Base-by-base conservation (phyloP, 2,888 invertebrate species). In the Rosalia funebris region DNA sequence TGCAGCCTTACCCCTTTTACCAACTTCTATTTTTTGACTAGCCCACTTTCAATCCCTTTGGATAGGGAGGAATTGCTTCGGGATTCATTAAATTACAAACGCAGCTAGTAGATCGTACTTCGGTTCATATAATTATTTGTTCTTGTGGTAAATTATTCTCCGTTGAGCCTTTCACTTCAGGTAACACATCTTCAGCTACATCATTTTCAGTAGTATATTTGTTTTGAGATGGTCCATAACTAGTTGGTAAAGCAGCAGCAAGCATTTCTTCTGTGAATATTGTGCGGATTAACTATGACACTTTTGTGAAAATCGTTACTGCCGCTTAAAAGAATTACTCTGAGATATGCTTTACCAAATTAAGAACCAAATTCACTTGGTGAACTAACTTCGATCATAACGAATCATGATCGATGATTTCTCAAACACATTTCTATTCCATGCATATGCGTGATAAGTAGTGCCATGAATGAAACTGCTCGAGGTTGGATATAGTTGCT, bases 261-360 rank as follows among this genome's bases (percentile, higher is more conserved):
- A 48, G 12, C 52, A 52, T 52, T 39, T 52, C 48, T 48, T 48
- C 48, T 16, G 32, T 48, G 48, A 48, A 48, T 34, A 48, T 48
- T 10, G 34, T 17, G 48, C 34, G 48, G 34, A 15, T 3, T 48
- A 48, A 55, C 7, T 61, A 44, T 37, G 75, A n/a, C 73, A 46
- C 68, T 67, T 58, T 64, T 68, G 17, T 34, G 15, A 62, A 77
- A 77, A 14, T 71, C 72, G 56, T 66, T 70, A n/a, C 72, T 65
- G 32, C 73, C 73, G 17, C 68, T 74, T 39, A 50, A 17, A 56
- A 73, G 61, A 11, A 56, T 65, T 45, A 71, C 69, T 62, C 60
- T 68, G 14, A 66, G 37, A 65, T 63, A 76, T 31, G 71, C 71
- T 50, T 64, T 62, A 19, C 70, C 65, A 63, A 64, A 64, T 32